These are phyloP conservation scores for Brotula barbata DNA, from an alignment of 2,797 vertebrate species.

Conservation along the genomic window DNA sequence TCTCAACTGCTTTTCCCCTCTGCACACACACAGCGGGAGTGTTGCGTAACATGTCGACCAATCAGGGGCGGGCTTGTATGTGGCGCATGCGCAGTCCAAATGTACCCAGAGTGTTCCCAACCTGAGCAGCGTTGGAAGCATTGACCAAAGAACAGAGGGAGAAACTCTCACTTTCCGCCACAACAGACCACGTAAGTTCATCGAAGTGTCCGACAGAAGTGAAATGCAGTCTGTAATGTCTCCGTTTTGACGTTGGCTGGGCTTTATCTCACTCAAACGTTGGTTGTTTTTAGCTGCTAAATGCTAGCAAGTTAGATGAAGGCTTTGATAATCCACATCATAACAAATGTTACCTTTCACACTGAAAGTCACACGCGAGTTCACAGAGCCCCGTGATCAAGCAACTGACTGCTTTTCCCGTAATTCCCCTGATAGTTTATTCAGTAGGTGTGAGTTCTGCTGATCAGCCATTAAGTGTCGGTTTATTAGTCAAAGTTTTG, in stretches of 20 bases:
- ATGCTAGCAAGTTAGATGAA: constrained; percentile 21
- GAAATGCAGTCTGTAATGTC: neutral
- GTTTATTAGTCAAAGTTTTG: constrained; percentile 5
- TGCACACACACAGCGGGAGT: too few relatives aligned
- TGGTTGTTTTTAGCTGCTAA: neutral
- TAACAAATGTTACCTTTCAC: constrained; percentile 13
- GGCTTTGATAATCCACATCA: constrained; percentile 7
- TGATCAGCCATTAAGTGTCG: neutral
- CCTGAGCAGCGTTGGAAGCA: neutral
- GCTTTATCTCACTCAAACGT: neutral
- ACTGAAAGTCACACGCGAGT: constrained; percentile 1
- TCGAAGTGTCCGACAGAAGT: neutral
- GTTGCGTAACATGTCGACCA: constrained; percentile 30
- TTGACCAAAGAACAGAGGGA: neutral
- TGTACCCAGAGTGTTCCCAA: constrained; percentile 2
- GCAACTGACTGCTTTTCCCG: constrained; percentile 3
- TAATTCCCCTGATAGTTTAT: neutral
- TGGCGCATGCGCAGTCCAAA: constrained; percentile 51
- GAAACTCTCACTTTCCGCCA: constrained; percentile 14
- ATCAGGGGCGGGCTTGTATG: constrained; percentile 16
- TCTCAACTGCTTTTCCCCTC: too few relatives aligned
- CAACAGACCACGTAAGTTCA: constrained; percentile 50
- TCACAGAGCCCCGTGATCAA: constrained; percentile 30
- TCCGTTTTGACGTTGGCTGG: rapidly evolving
- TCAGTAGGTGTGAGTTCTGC: neutral